A percentile compares a stretch with the other conserved stretches of the same genome.
phyloP scores from a whole-genome alignment of 1,140 invertebrate genomes.

The Antheraea pernyi region DNA sequence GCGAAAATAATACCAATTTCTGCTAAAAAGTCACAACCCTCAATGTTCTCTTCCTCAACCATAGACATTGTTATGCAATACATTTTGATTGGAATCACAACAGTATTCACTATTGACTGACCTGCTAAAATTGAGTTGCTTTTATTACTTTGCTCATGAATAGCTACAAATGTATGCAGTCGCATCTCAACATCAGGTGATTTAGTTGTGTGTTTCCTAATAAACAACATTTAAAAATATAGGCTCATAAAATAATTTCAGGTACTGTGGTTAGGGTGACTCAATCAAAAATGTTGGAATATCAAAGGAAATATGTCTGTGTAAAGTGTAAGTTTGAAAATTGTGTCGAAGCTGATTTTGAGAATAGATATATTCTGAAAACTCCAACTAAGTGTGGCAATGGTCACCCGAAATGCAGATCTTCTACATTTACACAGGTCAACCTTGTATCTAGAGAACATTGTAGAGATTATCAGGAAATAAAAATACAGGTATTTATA shows the following conservation, averaged over 20 bases:
- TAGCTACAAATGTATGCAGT: no score
- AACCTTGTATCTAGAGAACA: slow-evolving; percentile 81
- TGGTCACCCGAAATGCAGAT: slow-evolving; percentile 78
- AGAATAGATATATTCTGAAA: slow-evolving; percentile 82
- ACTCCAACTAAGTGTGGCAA: slow-evolving; percentile 82
- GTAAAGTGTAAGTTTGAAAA: slow-evolving; percentile 87
- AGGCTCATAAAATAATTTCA: slow-evolving; percentile 67
- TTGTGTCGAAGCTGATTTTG: slow-evolving; percentile 84
- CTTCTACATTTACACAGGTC: slow-evolving; percentile 76
- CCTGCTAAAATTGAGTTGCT: no score
- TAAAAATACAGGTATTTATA: slow-evolving; percentile 86
- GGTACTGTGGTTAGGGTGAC: slow-evolving; percentile 90
- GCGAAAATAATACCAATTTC: no score
- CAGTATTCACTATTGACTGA: no score
- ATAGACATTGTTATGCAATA: no score
- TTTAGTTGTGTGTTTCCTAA: no score
- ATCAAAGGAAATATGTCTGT: slow-evolving; percentile 87
- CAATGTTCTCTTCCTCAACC: no score
- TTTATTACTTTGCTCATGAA: no score
- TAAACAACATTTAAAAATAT: not conserved
- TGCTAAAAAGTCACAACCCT: no score
- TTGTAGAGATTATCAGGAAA: slow-evolving; percentile 94
- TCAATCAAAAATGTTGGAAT: slow-evolving; percentile 88
- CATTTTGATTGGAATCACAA: no score
- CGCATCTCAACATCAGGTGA: no score